Base-by-base conservation (phyloP, 2,888 invertebrate species). In the Drosophila yooni region DNA sequence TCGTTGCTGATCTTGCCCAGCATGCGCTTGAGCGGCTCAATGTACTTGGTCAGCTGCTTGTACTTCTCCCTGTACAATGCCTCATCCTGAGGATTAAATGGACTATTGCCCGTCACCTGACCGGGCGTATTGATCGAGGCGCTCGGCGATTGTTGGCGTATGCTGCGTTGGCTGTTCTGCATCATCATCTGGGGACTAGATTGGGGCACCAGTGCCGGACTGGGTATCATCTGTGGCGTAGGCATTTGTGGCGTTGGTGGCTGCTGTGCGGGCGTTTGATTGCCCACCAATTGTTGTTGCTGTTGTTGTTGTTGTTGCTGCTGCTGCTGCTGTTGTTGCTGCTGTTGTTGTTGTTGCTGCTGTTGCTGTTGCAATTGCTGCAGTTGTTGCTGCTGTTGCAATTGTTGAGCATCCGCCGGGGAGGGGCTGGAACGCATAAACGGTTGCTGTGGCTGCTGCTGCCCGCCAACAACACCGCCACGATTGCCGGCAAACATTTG, bases 41-140 rank as follows among this genome's bases (percentile, higher is more conserved):
- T 98, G 92, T 98, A 99, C 93, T 98, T 98, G 84, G 97, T 97
- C 36, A 99, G 94, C 91, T 98, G 98, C 36, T 97, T 95, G 70
- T 98, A 97, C 93, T 99, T 99, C 91, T 99, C 99, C 62, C 98
- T 94, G 92, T 99, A 99, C 0, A 97, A 96, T 64, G 97, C 97
- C 87, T 99, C 98, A 85, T 99, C 98, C 76, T 95, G 95, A 67
- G 94, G 94, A 83, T 94, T 95, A 79, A 95, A 94, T 0, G 96
- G 96, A 91, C 96, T 96, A 21, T 95, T 94, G 34, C 92, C 94
- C 0, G 93, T 92, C 8, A 92, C 93, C 68, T 94, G 94, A 0
- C 94, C 94, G 0, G 98, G 97, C 1, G 98, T 98, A 92, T 97
- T 97, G 25, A 98, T 94, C 0, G 97, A 96, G 36, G 96, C 96